Base-by-base conservation (phyloP, 2,888 invertebrate genomes). In the Atethmia centrago region DNA sequence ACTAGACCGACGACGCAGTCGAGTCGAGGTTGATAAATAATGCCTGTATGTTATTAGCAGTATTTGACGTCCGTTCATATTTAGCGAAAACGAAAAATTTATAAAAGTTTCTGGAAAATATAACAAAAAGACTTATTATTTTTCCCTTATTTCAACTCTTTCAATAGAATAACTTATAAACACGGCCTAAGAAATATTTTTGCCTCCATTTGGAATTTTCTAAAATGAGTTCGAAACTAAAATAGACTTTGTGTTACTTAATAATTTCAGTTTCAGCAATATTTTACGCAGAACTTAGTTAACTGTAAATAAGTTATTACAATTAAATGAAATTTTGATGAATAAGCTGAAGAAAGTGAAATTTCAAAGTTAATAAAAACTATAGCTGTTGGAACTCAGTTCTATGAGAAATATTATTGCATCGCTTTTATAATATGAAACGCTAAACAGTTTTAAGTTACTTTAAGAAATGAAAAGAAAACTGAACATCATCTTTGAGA, bases 241-340 rank as follows among this genome's bases (percentile, higher is more conserved):
- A 80, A 68, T 64, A 61, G 40, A 31, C 55, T 63, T 79, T 55
- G 40, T 47, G 31, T 40, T 55, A 36, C 67, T 49, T 36, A 47
- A 47, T 65, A 16, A 74, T 74, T 74, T 53, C 55, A 64, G 45
- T 55, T 79, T 72, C n/a, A 28, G 31, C 71, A 40, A 79, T 31
- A 53, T 61, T 80, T 84, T 55, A 55, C 21, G 80, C 2, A 55
- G 28, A 74, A 62, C 21, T 62, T 56, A 64, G 56, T 42, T 62
- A 61, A 56, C 36, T 64, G 31, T 80, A 74, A 84, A 68, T 65
- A 64, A 80, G 36, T 49, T 84, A 68, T 58, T 65, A 69, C 47
- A 71, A 72, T 59, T 12, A 21, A 78, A 70, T 63, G n/a, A 31
- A 58, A 79, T 79, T 83, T 28, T 53, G 61, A 68, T 62, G 56